Evolutionary conservation across 37 sponge, comb jelly and placozoan genomes (phyloP), one percentile per base, ranked within the genome.

Genomic region (Chondrilla cf. caribensis): DNA sequence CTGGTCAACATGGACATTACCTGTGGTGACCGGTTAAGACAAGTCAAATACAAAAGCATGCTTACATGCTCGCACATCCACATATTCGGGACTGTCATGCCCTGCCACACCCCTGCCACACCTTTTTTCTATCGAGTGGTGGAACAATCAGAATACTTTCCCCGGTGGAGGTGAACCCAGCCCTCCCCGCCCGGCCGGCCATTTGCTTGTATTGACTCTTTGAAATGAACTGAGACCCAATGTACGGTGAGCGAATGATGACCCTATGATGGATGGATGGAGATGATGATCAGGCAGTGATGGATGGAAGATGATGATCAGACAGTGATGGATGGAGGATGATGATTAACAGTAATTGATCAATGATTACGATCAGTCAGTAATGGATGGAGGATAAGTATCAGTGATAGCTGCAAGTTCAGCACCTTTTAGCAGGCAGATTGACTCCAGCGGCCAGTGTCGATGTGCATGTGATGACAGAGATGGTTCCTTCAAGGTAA

Each of bases 381-480:
- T n/a, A n/a, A n/a, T n/a, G n/a, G n/a, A n/a, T n/a, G n/a, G n/a
- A n/a, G n/a, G n/a, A n/a, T n/a, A n/a, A n/a, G n/a, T n/a, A n/a
- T n/a, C n/a, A n/a, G n/a, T n/a, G n/a, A n/a, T n/a, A n/a, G n/a
- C n/a, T n/a, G n/a, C n/a, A n/a, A n/a, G n/a, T n/a, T n/a, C n/a
- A n/a, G n/a, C n/a, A 91, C 97, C 97, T 81, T 38, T 76, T 87
- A 25, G 98, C 98, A 15, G 98, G 98, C 2, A 97, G 90, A 79
- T 97, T 97, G 24, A 97, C 95, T 3, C 98, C 98, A 21, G 98
- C 98, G 22, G 98, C 98, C 37, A 97, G 78, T 0, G 98, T 97
- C 5, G 95, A 92, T 44, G 98, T 97, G 70, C 95, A 97, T 15
- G 89, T 85, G 11, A 97, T 70, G 31, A 97, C 90, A 59, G 72